These are phyloP conservation scores for Heteromurus nitidus DNA, from an alignment of 2,888 invertebrate genomes.

Conservation along the genomic window DNA sequence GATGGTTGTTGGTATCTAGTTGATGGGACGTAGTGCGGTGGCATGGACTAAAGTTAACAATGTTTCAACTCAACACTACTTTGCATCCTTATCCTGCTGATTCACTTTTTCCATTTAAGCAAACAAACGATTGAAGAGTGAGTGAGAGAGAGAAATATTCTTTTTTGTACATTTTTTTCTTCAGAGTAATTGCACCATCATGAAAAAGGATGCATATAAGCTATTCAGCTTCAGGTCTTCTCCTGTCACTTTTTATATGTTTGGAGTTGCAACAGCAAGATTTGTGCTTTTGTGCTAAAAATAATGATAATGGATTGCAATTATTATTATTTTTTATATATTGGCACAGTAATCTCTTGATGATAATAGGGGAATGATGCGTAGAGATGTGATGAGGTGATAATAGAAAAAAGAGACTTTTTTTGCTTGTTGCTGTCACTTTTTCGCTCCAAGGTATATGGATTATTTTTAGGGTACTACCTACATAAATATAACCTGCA, in stretches of 20 bases:
- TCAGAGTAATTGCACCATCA: slow-evolving; percentile 36
- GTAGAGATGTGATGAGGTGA: slow-evolving; percentile 11
- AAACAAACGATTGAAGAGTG: slow-evolving; percentile 44
- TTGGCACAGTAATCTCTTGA: slow-evolving; percentile 16
- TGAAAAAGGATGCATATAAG: slow-evolving; percentile 19
- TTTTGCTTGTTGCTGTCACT: neutral
- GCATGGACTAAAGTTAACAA: neutral
- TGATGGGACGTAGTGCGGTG: too few relatives aligned
- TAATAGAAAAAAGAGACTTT: neutral
- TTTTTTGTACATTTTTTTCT: slow-evolving; percentile 7
- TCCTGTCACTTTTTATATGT: neutral
- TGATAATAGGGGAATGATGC: slow-evolving; percentile 8
- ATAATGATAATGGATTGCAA: slow-evolving; percentile 21
- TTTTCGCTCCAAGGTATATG: slow-evolving; percentile 1
- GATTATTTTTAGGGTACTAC: too few relatives aligned
- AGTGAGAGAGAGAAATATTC: too few relatives aligned
- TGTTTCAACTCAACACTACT: neutral
- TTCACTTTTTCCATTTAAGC: slow-evolving; percentile 57
- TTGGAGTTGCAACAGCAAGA: neutral
- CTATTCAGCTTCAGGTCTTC: neutral
- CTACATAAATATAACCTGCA: too few relatives aligned
- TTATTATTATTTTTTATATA: slow-evolving; percentile 33
- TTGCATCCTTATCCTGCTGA: slow-evolving; percentile 39
- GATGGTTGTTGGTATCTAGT: too few relatives aligned
- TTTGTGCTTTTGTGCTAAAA: slow-evolving; percentile 31